phyloP scores from a whole-genome alignment of 2,113 vertebrate genomes.

The Paramisgurnus dabryanus region DNA sequence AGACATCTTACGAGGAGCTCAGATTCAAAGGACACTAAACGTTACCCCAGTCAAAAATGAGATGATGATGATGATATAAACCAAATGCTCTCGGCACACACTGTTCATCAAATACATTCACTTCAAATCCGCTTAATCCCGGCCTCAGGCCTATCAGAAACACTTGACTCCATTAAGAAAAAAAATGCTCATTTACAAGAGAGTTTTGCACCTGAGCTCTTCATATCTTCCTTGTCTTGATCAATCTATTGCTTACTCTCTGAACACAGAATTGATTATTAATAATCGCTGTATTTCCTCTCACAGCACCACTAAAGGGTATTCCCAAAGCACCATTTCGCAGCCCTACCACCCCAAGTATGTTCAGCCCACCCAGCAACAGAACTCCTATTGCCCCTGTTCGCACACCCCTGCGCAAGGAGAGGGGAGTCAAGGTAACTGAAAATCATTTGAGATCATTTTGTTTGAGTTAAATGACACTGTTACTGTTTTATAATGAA shows the following conservation, averaged over 20 bases:
- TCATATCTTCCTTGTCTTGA: not conserved
- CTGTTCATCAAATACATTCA: no score
- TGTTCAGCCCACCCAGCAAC: constrained; percentile 92
- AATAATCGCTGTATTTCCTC: constrained; percentile 5
- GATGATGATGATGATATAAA: no score
- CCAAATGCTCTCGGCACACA: no score
- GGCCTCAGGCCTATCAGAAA: no score
- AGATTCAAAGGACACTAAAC: no score
- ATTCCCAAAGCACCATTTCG: constrained; percentile 96
- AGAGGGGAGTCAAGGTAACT: constrained; percentile 92
- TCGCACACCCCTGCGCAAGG: constrained; percentile 89
- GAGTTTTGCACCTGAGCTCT: not conserved
- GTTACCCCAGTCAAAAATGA: no score
- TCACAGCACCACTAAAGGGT: constrained; percentile 91
- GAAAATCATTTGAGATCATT: not conserved
- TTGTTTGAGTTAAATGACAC: not conserved
- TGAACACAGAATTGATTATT: not conserved
- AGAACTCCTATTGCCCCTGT: constrained; percentile 89
- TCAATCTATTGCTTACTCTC: not conserved
- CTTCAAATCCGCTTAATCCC: no score
- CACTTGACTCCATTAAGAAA: no score
- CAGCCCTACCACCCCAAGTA: constrained; percentile 89
- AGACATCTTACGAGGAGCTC: constrained; percentile 56
- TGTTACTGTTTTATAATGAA: no score
- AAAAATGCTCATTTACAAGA: no score